These are phyloP conservation scores for Mus spretus DNA, from an alignment of 2,797 vertebrate species.

Conservation along the genomic window DNA sequence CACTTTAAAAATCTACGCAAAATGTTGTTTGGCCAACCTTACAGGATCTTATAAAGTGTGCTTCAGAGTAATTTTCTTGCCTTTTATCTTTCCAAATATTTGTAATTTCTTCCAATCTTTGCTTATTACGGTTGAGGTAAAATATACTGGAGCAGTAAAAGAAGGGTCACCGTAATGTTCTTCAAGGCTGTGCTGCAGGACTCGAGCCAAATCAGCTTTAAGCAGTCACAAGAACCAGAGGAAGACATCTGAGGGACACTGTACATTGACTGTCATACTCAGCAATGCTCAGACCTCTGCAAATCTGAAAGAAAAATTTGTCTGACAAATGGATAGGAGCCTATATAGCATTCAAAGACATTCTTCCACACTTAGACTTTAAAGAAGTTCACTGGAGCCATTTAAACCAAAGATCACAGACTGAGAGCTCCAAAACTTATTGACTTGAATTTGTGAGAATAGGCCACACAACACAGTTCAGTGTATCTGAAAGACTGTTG, in stretches of 20 bases:
- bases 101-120: conserved; percentile 74
- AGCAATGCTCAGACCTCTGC: background rate
- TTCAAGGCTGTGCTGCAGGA: conserved; percentile 12
- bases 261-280: background rate
- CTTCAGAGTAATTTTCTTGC: conserved; percentile 72
- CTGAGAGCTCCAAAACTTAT: background rate
- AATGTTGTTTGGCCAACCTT: conserved; percentile 64
- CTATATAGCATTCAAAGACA: background rate
- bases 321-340: background rate
- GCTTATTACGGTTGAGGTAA: conserved; percentile 64
- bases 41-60: conserved; percentile 12
- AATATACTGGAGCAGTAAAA: conserved; percentile 59
- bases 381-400: background rate
- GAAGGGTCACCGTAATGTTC: conserved; percentile 6
- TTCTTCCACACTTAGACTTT: background rate
- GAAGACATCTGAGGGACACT: background rate
- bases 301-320: background rate
- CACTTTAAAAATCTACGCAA: conserved; percentile 69
- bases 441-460: background rate
- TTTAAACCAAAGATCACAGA: conserved; percentile 1
- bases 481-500: background rate
- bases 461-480: background rate
- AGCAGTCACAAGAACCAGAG: background rate
- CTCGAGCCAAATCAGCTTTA: background rate
- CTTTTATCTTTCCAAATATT: conserved; percentile 81